A percentile compares a stretch with the other conserved stretches of the same genome.
These are phyloP conservation scores for Jordanella pulchra DNA, from an alignment of 2,797 vertebrate genomes.

Conservation along the genomic window DNA sequence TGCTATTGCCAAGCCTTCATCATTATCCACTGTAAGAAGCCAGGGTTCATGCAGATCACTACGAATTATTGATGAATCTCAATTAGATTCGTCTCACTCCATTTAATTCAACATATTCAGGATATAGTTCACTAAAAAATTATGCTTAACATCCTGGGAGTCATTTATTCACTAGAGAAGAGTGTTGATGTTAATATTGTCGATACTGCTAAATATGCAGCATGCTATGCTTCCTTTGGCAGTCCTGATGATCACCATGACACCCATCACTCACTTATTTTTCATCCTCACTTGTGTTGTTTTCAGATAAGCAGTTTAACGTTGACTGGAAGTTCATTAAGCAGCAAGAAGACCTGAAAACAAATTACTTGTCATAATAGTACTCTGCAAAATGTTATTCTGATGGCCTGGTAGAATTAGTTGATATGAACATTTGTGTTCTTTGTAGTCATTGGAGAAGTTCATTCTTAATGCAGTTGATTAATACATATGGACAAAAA, in stretches of 20 bases:
- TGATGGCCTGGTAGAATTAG: constrained; percentile 8
- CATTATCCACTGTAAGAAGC: constrained; percentile 59
- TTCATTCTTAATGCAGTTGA: constrained; percentile 1
- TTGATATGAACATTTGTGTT: constrained; percentile 7
- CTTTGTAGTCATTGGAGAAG: constrained; percentile 3
- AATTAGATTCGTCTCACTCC: constrained; percentile 64
- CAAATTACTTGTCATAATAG: constrained; percentile 25
- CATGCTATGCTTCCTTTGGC: constrained; percentile 46
- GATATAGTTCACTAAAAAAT: constrained; percentile 57
- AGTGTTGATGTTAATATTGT: constrained; percentile 55
- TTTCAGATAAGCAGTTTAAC: constrained; percentile 47
- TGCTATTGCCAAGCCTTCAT: constrained; percentile 54
- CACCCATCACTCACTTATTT: constrained; percentile 46
- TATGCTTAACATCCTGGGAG: constrained; percentile 53
- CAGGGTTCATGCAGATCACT: constrained; percentile 56
- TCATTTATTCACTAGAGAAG: constrained; percentile 45
- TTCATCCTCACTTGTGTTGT: constrained; percentile 20
- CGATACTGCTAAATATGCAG: constrained; percentile 56
- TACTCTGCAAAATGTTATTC: constrained; percentile 21
- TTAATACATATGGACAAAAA: not conserved
- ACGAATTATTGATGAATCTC: constrained; percentile 69
- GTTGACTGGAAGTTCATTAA: constrained; percentile 45
- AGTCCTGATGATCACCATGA: constrained; percentile 35
- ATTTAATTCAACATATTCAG: constrained; percentile 63
- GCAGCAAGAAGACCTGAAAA: constrained; percentile 40